Evolutionary conservation across 2,797 vertebrate genomes (phyloP), one percentile per base, ranked within the genome.

Genomic region (Phrynocephalus vlangalii): DNA sequence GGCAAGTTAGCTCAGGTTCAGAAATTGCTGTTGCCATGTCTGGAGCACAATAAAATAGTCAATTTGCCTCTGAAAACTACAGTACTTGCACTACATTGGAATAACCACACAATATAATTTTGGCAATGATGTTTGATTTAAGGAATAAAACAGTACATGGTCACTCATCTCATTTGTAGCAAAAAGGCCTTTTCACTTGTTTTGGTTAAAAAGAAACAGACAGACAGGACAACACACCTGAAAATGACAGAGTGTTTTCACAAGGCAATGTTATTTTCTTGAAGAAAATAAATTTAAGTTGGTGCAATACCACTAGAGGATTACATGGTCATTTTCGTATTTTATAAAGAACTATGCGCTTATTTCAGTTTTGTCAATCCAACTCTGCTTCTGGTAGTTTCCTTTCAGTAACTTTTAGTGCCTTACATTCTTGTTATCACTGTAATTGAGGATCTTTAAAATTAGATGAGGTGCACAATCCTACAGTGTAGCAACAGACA

Each of bases 191-290:
- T 67, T 9, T 20, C 56, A 13, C 22, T 8, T 10, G 38, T 70
- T 60, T 63, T 18, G 71, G 88, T 9, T 84, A 72, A 20, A 22
- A 88, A 90, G 26, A 6, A 76, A 66, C 28, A 48, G 60, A 76
- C 77, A 15, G 9, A 22, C 16, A 20, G 15, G 2, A 52, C 79
- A 44, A 30, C 10, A 11, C 16, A 30, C 26, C 8, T 5, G 1
- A 1, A 18, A 66, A 75, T 4, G 50, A 26, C 24, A 26, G 50
- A 44, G 18, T 38, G 67, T 11, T 13, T 33, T n/a, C 50, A 79
- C 50, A 79, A 56, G 52, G 50, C 28, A 79, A 56, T 18, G 76
- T 50, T 78, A 26, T 3, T 52, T 56, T 52, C 13, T n/a, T 78
- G 48, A 78, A 84, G 10, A 13, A 56, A 56, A 10, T 56, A 6